These are phyloP conservation scores for Oncorhynchus kisutch DNA, from an alignment of 2,113 vertebrate genomes.

Conservation along the genomic window DNA sequence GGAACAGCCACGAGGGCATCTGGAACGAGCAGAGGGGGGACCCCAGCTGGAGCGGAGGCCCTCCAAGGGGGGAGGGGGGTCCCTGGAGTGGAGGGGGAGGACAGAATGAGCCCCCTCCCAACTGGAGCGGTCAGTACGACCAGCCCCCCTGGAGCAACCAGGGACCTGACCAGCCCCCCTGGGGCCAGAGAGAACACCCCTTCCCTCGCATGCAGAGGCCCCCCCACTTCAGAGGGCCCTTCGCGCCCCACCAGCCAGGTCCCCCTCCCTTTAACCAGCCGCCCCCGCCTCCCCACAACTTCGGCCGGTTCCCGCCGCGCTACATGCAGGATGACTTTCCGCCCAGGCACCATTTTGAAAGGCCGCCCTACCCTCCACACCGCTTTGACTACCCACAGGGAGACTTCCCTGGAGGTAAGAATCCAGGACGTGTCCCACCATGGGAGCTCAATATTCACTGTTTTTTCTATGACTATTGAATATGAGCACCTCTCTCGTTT, in stretches of 20 bases:
- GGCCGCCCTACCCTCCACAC: constrained; percentile 88
- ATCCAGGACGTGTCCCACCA: too few relatives aligned
- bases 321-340: constrained; percentile 98
- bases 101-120: constrained; percentile 80
- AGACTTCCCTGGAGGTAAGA: constrained; percentile 87
- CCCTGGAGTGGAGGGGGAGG: constrained; percentile 78
- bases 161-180: constrained; percentile 87
- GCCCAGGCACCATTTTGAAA: constrained; percentile 91
- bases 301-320: constrained; percentile 93
- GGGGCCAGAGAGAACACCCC: constrained; percentile 93
- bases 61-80: constrained; percentile 79
- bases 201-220: constrained; percentile 94
- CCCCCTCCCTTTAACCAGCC: constrained; percentile 95
- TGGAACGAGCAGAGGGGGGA: constrained; percentile 93
- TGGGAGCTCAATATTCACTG: too few relatives aligned
- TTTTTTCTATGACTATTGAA: too few relatives aligned
- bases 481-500: too few relatives aligned
- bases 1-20: constrained; percentile 96
- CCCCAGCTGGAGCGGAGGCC: constrained; percentile 85
- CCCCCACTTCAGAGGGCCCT: constrained; percentile 93
- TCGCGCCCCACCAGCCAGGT: constrained; percentile 90
- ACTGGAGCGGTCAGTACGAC: constrained; percentile 90
- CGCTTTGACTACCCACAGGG: constrained; percentile 94
- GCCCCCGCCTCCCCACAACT: constrained; percentile 90
- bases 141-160: constrained; percentile 91